Conservation (phyloP, 2,888 invertebrate species). For the Erannis defoliaria region DNA sequence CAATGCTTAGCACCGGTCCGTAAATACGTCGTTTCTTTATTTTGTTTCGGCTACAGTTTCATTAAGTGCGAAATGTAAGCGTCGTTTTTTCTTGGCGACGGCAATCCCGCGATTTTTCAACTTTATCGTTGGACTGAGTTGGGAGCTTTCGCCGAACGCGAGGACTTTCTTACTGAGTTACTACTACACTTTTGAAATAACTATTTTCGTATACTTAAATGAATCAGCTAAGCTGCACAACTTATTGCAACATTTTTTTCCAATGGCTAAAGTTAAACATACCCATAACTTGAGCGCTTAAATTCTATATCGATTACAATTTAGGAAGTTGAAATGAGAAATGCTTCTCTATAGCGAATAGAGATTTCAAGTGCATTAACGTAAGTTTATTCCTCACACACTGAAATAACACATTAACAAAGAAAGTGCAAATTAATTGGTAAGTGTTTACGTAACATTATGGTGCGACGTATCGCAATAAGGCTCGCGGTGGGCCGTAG, state of each 20-base stretch:
- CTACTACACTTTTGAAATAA: slow-evolving; percentile 9
- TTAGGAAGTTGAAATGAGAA: too few relatives aligned
- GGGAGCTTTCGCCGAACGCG: slow-evolving; percentile 15
- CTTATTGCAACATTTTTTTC: background rate
- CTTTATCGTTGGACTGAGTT: slow-evolving; percentile 78
- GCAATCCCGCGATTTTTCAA: slow-evolving; percentile 82
- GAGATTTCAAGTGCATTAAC: background rate
- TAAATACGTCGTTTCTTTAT: slow-evolving; percentile 80
- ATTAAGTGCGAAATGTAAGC: slow-evolving; percentile 83
- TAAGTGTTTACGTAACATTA: slow-evolving; percentile 9
- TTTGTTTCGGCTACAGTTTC: slow-evolving; percentile 83
- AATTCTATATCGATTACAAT: too few relatives aligned
- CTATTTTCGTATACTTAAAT: background rate
- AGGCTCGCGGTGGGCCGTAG: slow-evolving; percentile 19
- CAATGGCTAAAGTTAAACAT: too few relatives aligned
- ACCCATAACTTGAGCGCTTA: too few relatives aligned
- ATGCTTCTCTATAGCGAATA: background rate
- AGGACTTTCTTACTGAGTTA: slow-evolving; percentile 21
- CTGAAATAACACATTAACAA: background rate
- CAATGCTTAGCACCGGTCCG: slow-evolving; percentile 72
- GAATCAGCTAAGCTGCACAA: background rate
- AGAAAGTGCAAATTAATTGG: slow-evolving; percentile 12
- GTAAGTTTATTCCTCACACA: slow-evolving; percentile 1
- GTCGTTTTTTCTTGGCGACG: slow-evolving; percentile 77
- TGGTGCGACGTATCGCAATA: slow-evolving; percentile 30